Base-by-base conservation (phyloP, 1,140 invertebrate species). In the Drosophila ohnishii region DNA sequence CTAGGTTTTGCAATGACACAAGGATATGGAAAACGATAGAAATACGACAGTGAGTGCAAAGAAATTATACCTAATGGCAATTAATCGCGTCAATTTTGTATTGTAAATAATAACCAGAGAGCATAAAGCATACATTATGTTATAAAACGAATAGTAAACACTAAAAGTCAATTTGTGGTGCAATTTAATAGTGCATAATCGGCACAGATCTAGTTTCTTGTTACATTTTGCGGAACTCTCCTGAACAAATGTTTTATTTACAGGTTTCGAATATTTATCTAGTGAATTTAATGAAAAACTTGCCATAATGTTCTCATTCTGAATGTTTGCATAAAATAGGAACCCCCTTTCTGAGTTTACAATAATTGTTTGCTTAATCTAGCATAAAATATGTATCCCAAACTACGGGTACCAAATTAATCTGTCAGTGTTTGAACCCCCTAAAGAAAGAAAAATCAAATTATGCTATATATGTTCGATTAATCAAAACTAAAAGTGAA, bases 51-150 rank as follows among this genome's bases (percentile, higher is more conserved):
- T 42, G 11, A 55, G 73, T 28, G 11, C 42, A 69, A 55, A 62
- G 34, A 64, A 62, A 53, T 57, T 62, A 79, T 63, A 80, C 67
- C 59, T 71, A 34, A 74, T 71, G 69, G 80, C 84, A 88, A 88
- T 88, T 88, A 88, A 80, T 72, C 65, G 63, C 67, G 84, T 88
- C 84, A 88, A 88, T 88, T 88, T 84, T 73, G 55, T 83, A 83
- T 71, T 87, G 84, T 80, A 87, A 88, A 84, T 88, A 86, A 74
- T 35, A 55, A 45, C 44, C 53, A 67, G 35, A 75, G 40, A 56
- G 51, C 22, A 59, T 19, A 50, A 42, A 58, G 61, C 34, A 47
- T 13, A 22, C 44, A 53, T 28, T 19, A 45, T 70, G 50, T 58
- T 62, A 37, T 42, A 55, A 64, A 56, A 78, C 47, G 32, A 78